Conservation (phyloP, 2,797 vertebrate species). For the Xenops minutus region DNA sequence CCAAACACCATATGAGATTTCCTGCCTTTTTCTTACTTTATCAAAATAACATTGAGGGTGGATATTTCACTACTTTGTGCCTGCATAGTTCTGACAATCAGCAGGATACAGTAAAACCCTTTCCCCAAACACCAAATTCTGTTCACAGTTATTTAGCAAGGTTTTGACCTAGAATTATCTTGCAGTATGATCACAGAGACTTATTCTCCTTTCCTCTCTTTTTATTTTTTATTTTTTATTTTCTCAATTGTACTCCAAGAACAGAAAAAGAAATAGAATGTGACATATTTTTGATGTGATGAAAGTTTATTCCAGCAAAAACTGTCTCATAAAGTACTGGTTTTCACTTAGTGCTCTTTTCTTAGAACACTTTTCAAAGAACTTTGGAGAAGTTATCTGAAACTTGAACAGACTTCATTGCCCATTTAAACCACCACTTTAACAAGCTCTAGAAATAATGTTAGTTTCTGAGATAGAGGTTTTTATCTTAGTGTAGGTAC, state of each 20-base stretch:
- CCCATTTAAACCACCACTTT: neutral
- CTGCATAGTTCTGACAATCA: neutral
- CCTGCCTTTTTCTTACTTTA: neutral
- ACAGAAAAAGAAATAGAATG: neutral
- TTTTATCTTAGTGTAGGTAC: neutral
- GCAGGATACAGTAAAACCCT: neutral
- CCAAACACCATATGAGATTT: neutral
- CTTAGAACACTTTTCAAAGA: neutral
- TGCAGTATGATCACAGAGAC: neutral
- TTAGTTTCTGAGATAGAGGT: neutral
- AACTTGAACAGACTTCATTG: neutral
- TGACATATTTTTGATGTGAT: neutral
- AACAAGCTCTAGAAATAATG: neutral
- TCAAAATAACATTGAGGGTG: neutral
- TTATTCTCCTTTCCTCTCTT: neutral
- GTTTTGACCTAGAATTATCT: neutral
- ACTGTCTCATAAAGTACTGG: neutral
- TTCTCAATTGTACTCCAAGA: neutral
- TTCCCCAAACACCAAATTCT: neutral
- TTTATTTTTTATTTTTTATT: too few relatives aligned
- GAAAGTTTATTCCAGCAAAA: neutral
- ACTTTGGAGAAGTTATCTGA: neutral
- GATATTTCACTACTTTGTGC: neutral
- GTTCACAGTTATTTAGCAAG: neutral
- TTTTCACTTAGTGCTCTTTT: neutral